Evolutionary conservation across 2,888 invertebrate genomes (phyloP).

Genomic region (Cataglyphis altisquamis): DNA sequence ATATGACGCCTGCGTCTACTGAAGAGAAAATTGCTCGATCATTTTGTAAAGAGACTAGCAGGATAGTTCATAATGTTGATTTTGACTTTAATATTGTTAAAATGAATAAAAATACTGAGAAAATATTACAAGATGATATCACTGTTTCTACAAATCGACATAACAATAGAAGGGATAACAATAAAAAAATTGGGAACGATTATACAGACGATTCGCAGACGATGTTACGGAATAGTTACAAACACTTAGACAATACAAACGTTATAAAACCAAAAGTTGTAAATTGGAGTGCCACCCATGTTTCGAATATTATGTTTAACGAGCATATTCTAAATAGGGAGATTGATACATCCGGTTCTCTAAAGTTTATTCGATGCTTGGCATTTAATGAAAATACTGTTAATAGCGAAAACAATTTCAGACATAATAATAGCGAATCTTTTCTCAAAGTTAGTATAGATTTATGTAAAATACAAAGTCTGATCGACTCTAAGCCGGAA

Average conservation of each 20-base stretch:
- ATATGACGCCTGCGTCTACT: neutral
- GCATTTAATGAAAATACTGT: neutral
- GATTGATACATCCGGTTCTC: slow-evolving; percentile 5
- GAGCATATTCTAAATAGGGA: slow-evolving; percentile 8
- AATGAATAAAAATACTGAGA: slow-evolving; percentile 34
- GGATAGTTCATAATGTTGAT: neutral
- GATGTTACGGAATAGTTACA: neutral
- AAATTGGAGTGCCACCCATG: neutral
- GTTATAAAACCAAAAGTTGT: neutral
- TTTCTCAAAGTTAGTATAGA: slow-evolving; percentile 81
- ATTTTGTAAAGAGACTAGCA: slow-evolving; percentile 4
- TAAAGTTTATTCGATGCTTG: neutral
- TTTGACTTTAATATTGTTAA: slow-evolving; percentile 19
- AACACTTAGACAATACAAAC: neutral
- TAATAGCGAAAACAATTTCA: slow-evolving; percentile 3
- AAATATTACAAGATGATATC: slow-evolving; percentile 25
- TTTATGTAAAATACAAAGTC: slow-evolving; percentile 76
- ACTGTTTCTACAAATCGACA: slow-evolving; percentile 7
- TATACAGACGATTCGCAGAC: neutral
- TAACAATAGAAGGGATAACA: neutral
- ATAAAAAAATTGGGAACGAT: neutral
- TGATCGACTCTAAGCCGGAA: slow-evolving; percentile 74
- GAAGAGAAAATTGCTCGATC: neutral
- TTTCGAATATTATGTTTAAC: slow-evolving; percentile 28
- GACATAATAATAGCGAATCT: neutral